Evolutionary conservation across 2,888 invertebrate genomes (phyloP).

Genomic region (Eugnorisma glareosa): DNA sequence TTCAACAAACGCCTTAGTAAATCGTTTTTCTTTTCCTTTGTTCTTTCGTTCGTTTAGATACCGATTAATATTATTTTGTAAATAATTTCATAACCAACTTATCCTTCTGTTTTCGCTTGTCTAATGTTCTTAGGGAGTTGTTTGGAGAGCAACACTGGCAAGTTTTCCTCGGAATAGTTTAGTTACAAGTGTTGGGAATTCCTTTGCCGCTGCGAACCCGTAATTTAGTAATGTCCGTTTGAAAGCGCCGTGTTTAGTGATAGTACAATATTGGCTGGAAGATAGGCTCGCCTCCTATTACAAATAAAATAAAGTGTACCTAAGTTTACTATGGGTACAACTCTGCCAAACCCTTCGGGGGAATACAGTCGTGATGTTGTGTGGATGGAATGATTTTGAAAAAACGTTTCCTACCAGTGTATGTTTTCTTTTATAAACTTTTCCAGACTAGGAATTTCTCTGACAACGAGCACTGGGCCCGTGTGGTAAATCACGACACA

Average conservation of each 20-base stretch:
- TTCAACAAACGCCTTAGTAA: too few species aligned
- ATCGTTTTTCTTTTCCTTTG: too few species aligned
- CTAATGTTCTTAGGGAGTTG: slow-evolving; percentile 15
- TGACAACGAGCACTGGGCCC: too few species aligned
- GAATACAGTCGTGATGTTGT: too few species aligned
- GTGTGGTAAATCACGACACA: too few species aligned
- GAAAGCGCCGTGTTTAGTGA: slow-evolving; percentile 8
- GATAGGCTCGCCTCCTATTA: background rate
- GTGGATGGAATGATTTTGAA: too few species aligned
- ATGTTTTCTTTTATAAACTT: too few species aligned
- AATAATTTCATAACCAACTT: background rate
- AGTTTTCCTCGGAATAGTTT: slow-evolving; percentile 56
- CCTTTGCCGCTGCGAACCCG: slow-evolving; percentile 33
- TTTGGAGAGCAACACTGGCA: slow-evolving; percentile 49
- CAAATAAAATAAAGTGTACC: background rate
- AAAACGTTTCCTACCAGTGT: too few species aligned
- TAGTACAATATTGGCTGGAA: background rate
- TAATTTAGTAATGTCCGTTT: slow-evolving; percentile 55
- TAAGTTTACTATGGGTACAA: background rate
- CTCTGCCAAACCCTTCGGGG: background rate
- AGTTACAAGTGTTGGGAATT: slow-evolving; percentile 51
- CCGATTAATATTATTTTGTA: background rate
- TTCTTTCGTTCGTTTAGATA: too few species aligned
- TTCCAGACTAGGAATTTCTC: too few species aligned
- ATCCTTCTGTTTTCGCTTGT: slow-evolving; percentile 8